phyloP scores from a whole-genome alignment of 35 echinoderm and acorn worm genomes.

The Patiria miniata region DNA sequence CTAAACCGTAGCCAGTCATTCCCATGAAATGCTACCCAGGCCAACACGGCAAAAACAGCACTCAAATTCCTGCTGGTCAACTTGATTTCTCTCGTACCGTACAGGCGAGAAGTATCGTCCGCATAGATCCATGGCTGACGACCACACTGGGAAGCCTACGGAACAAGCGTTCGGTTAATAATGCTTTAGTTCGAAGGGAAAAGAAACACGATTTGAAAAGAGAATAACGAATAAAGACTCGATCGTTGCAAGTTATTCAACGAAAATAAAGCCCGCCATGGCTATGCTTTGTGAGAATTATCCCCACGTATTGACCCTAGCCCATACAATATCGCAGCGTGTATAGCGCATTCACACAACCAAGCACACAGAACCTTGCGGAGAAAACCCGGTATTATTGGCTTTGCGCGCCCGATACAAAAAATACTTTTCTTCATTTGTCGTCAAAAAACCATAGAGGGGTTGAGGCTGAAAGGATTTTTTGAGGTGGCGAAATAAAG shows the following conservation, averaged over 20 bases:
- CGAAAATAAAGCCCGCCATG: conserved; percentile 28
- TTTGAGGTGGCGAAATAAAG: conserved; percentile 4
- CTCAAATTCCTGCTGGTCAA: too few species aligned
- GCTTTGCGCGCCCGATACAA: conserved; percentile 1
- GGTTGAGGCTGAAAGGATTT: not conserved
- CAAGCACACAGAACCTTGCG: not conserved
- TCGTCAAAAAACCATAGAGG: conserved; percentile 18
- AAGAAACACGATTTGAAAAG: conserved; percentile 32
- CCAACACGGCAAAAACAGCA: not conserved
- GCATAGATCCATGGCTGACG: not conserved
- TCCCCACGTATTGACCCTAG: conserved; percentile 10
- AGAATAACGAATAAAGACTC: conserved; percentile 29
- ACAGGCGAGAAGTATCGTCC: not conserved
- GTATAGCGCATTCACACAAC: conserved; percentile 13
- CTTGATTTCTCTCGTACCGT: too few species aligned
- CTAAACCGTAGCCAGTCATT: conserved; percentile 2
- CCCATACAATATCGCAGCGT: conserved; percentile 26
- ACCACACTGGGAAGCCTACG: not conserved
- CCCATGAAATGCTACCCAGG: not conserved
- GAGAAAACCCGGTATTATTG: conserved; percentile 10
- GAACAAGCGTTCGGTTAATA: conserved; percentile 10
- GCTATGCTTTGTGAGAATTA: conserved; percentile 15
- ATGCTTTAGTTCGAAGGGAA: conserved; percentile 21
- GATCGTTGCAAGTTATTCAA: conserved; percentile 28
- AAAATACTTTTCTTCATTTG: conserved; percentile 31